A percentile compares a stretch with the other conserved stretches of the same genome.
Conservation (phyloP, 2,888 invertebrate genomes). For the Mantis religiosa region DNA sequence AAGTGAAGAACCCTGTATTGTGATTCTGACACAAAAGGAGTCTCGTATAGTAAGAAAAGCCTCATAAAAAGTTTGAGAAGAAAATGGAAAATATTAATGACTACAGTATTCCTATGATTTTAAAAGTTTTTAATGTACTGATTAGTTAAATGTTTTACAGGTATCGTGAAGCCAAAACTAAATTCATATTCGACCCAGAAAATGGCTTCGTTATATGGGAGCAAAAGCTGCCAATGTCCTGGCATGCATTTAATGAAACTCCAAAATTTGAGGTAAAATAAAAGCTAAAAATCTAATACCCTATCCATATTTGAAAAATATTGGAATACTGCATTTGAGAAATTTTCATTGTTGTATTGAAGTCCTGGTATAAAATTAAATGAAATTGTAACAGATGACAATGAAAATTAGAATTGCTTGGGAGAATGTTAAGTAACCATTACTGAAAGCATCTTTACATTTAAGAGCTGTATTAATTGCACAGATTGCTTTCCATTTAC, state of each 20-base stretch:
- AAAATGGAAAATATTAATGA: too few species aligned
- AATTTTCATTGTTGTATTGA: neutral
- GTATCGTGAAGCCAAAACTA: constrained; percentile 79
- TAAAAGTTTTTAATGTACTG: neutral
- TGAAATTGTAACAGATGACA: neutral
- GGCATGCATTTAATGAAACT: constrained; percentile 86
- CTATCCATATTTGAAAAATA: neutral
- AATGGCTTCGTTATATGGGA: constrained; percentile 72
- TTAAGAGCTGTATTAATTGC: neutral
- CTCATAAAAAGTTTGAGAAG: too few species aligned
- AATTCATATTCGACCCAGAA: constrained; percentile 79
- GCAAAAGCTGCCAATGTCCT: constrained; percentile 85
- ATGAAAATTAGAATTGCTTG: neutral
- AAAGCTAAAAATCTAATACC: neutral
- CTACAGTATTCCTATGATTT: neutral
- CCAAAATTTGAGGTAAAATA: constrained; percentile 63
- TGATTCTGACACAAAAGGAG: too few species aligned
- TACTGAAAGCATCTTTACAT: neutral
- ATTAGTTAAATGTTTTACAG: constrained; percentile 43
- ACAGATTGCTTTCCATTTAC: too few species aligned
- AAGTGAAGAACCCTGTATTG: too few species aligned
- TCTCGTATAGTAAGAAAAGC: too few species aligned
- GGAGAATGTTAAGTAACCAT: neutral
- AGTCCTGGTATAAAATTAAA: neutral
- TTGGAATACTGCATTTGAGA: neutral